phyloP scores from a whole-genome alignment of 2,888 invertebrate species.

The Troides oblongomaculatus region DNA sequence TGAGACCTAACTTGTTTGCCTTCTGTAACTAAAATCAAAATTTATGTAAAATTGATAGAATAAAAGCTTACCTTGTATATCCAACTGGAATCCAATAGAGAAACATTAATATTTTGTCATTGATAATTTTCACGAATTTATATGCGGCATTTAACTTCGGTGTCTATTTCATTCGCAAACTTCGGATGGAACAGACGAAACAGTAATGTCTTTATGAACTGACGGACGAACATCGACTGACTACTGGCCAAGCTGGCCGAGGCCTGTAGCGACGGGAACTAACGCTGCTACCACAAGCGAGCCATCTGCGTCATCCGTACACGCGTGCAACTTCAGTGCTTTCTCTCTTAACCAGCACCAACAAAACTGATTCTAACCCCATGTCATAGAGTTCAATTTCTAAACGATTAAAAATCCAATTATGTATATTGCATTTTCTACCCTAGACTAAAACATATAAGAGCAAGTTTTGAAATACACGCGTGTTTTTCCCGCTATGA shows the following conservation, averaged over 20 bases:
- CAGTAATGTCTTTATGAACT: constrained; percentile 50
- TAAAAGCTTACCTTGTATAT: constrained; percentile 19
- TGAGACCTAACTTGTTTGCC: background rate
- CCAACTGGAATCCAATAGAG: constrained; percentile 12
- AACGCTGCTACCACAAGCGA: constrained; percentile 46
- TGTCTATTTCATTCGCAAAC: constrained; percentile 35
- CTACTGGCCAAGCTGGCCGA: constrained; percentile 48
- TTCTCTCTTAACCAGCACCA: constrained; percentile 57
- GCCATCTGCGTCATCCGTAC: constrained; percentile 73
- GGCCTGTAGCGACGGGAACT: constrained; percentile 36
- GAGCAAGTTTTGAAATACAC: constrained; percentile 35
- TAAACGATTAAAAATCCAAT: constrained; percentile 11
- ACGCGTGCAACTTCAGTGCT: constrained; percentile 72
- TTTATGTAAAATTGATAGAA: background rate
- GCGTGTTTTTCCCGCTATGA: constrained; percentile 44
- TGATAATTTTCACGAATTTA: constrained; percentile 22
- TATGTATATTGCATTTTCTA: constrained; percentile 45
- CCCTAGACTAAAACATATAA: constrained; percentile 45
- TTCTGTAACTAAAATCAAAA: background rate
- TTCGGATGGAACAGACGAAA: constrained; percentile 34
- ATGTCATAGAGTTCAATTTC: constrained; percentile 51
- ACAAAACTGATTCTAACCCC: constrained; percentile 54
- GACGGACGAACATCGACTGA: constrained; percentile 63
- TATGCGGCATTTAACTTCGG: constrained; percentile 39
- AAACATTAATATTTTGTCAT: constrained; percentile 6